A percentile compares a stretch with the other conserved stretches of the same genome.
phyloP scores from a whole-genome alignment of 2,797 vertebrate species.

The Craterocephalus amniculus region DNA sequence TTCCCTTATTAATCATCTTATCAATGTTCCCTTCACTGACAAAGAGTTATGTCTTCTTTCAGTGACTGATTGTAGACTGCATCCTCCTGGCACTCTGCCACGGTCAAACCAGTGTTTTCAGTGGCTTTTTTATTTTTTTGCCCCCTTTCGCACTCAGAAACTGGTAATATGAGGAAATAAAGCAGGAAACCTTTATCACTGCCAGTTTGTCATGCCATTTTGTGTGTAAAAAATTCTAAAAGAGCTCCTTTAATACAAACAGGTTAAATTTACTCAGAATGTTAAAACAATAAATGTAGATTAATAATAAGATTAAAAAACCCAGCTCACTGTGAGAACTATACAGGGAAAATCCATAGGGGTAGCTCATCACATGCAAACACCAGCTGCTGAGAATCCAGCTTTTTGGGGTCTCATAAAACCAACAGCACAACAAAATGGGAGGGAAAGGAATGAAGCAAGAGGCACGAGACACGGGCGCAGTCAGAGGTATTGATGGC shows the following conservation, averaged over 20 bases:
- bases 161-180: neutral
- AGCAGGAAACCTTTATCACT: neutral
- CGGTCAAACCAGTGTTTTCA: neutral
- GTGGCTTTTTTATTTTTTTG: neutral
- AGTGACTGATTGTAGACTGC: neutral
- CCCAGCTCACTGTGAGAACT: constrained; percentile 25
- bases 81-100: neutral
- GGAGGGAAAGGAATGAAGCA: constrained; percentile 51
- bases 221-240: neutral
- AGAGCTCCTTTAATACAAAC: neutral
- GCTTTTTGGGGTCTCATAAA: constrained; percentile 76
- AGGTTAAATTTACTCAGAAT: neutral
- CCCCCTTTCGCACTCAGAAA: neutral
- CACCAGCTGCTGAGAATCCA: constrained; percentile 63
- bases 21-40: neutral
- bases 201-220: neutral
- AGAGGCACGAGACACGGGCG: constrained; percentile 59
- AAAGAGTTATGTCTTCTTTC: neutral
- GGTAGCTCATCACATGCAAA: constrained; percentile 67
- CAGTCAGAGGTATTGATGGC: constrained; percentile 67
- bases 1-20: neutral
- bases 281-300: neutral
- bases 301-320: neutral
- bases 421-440: constrained; percentile 74
- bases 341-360: constrained; percentile 43